Evolutionary conservation across 1,140 invertebrate species (phyloP).

Genomic region (Ostrea edulis): DNA sequence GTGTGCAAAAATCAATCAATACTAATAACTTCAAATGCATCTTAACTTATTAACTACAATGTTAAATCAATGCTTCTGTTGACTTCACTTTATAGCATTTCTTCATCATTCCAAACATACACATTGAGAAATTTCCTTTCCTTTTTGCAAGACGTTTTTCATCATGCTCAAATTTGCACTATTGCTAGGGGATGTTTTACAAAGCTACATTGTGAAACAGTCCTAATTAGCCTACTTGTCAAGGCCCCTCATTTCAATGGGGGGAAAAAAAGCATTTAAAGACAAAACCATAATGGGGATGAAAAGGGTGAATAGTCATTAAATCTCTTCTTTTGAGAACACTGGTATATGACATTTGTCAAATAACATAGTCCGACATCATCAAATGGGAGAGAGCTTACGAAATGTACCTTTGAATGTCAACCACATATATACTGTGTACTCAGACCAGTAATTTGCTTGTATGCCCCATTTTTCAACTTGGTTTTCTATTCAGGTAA

Average conservation of each 20-base stretch:
- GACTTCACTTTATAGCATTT: too few species aligned
- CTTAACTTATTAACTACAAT: too few species aligned
- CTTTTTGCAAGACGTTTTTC: too few species aligned
- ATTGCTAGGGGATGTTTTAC: too few species aligned
- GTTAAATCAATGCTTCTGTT: too few species aligned
- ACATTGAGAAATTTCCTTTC: too few species aligned
- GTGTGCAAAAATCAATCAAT: too few species aligned
- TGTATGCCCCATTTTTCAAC: constrained; percentile 8
- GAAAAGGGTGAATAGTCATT: neutral
- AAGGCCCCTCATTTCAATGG: neutral
- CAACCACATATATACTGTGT: neutral
- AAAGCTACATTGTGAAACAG: too few species aligned
- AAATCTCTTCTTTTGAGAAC: neutral
- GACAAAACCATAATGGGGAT: neutral
- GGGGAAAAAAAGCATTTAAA: neutral
- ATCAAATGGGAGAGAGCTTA: neutral
- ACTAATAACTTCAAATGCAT: too few species aligned
- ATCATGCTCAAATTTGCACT: too few species aligned
- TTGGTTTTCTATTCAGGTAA: neutral
- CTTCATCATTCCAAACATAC: too few species aligned
- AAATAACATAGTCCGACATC: neutral
- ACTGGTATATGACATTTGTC: neutral
- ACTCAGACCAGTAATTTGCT: neutral
- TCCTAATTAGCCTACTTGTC: too few species aligned
- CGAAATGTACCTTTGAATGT: neutral